Base-by-base conservation (phyloP, 2,888 invertebrate species). In the Polyommatus icarus region DNA sequence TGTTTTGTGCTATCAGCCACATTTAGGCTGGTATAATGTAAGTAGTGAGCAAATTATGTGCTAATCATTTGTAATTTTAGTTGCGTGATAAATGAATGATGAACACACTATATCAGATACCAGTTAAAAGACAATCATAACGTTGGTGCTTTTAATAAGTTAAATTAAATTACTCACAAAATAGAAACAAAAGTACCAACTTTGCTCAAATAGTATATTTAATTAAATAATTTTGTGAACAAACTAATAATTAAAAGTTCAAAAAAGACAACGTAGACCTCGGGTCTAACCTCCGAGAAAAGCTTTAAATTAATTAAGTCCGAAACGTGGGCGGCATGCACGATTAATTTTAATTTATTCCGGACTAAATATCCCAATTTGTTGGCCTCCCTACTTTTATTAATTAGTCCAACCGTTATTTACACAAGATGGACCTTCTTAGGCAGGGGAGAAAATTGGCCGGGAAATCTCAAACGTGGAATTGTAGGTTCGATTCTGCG, bases 1-100 rank as follows among this genome's bases (percentile, higher is more conserved):
- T 95, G 81, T 96, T 96, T 88, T 96, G 97, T 71, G 95, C 94
- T 84, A 95, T 95, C 77, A 97, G 93, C 97, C 97, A 97, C 97
- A 97, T 91, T 97, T 97, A 89, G 97, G 93, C 94, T 96, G 91
- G 1, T 83, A 86, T 77, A 83, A 83, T 59, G 59, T 59, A 59
- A 61, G 61, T 61, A 46, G 46, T 46, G 0, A 10, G 10, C 10
- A 46, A 46, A 46, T 46, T 3, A 3, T 46, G 3, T 46, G 46
- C 10, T 3, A 46, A 46, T 46, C 46, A 46, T 40, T 40, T n/a
- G n/a, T n/a, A n/a, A n/a, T n/a, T n/a, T n/a, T n/a, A n/a, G n/a
- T n/a, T n/a, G n/a, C n/a, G n/a, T n/a, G n/a, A n/a, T n/a, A n/a
- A n/a, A n/a, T n/a, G n/a, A n/a, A n/a, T n/a, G n/a, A n/a, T n/a